Evolutionary conservation across 2,113 vertebrate species (phyloP).

Genomic region (Lepus europaeus): DNA sequence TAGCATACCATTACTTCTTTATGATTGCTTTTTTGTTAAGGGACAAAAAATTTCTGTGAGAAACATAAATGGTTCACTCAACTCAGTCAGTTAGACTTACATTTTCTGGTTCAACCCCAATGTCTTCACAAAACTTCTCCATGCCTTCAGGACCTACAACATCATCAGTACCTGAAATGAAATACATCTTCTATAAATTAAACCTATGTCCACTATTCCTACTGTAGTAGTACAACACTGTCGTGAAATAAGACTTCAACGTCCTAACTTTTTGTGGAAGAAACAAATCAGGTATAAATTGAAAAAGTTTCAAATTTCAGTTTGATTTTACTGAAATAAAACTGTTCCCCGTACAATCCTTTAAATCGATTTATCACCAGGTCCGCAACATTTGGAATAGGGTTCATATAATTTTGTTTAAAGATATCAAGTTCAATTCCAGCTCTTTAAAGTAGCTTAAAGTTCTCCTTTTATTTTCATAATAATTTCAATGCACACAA

Average conservation of each 20-base stretch:
- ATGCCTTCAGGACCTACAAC: constrained; percentile 98
- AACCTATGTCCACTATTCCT: background rate
- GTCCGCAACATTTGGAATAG: background rate
- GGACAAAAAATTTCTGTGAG: background rate
- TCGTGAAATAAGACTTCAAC: background rate
- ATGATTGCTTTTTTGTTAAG: constrained; percentile 27
- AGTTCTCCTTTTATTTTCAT: background rate
- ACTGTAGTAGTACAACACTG: background rate
- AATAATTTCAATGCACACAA: constrained; percentile 28
- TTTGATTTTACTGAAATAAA: background rate
- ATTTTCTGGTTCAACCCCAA: constrained; percentile 99
- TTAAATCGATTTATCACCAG: background rate
- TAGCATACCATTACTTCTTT: background rate
- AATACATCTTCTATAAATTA: constrained; percentile 19
- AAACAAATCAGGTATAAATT: constrained; percentile 4
- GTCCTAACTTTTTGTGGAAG: background rate
- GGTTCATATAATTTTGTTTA: background rate
- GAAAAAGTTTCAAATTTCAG: constrained; percentile 25
- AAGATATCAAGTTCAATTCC: constrained; percentile 33
- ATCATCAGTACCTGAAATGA: constrained; percentile 93
- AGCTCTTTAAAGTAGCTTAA: constrained; percentile 56
- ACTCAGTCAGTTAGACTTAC: constrained; percentile 87
- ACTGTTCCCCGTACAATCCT: background rate
- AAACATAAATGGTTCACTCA: background rate
- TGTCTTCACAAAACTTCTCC: constrained; percentile 99